Conservation (phyloP, 1,140 invertebrate species). For the Chironomus striatipennis region DNA sequence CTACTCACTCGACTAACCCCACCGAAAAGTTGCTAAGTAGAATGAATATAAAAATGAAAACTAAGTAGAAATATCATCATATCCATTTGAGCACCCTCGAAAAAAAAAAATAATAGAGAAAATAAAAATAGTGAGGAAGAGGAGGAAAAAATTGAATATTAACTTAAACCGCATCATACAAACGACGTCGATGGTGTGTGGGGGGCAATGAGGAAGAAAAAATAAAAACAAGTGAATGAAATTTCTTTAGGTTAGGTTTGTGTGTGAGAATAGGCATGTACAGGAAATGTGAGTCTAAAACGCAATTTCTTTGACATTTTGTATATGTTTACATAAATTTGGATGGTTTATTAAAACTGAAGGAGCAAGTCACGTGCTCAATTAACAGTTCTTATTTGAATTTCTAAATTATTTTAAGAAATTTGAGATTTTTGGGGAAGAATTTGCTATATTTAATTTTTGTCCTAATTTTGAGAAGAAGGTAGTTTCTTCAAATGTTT, state of each 20-base stretch:
- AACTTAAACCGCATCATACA: background rate
- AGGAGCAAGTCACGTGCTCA: too few species aligned
- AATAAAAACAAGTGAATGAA: background rate
- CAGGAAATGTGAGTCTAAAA: too few species aligned
- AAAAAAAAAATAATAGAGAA: background rate
- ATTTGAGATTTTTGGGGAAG: too few species aligned
- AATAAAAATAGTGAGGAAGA: background rate
- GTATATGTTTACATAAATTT: too few species aligned
- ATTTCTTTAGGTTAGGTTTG: background rate
- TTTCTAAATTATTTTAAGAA: too few species aligned
- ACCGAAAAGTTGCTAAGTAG: background rate
- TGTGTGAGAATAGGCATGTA: background rate
- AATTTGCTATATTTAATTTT: too few species aligned
- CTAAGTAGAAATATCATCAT: constrained; percentile 13
- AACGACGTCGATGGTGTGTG: too few species aligned
- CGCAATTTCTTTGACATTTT: too few species aligned
- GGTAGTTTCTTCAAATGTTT: too few species aligned
- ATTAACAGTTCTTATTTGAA: too few species aligned
- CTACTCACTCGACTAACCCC: background rate
- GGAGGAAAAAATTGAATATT: constrained; percentile 9
- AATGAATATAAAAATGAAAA: background rate
- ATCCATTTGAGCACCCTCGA: constrained; percentile 5
- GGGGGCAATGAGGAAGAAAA: background rate
- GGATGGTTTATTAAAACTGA: too few species aligned
- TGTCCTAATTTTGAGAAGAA: too few species aligned